Percentiles rank a stretch among this genome's conserved stretches.
These are phyloP conservation scores for Drosophila bifasciata DNA, from an alignment of 1,140 invertebrate genomes.

Conservation along the genomic window DNA sequence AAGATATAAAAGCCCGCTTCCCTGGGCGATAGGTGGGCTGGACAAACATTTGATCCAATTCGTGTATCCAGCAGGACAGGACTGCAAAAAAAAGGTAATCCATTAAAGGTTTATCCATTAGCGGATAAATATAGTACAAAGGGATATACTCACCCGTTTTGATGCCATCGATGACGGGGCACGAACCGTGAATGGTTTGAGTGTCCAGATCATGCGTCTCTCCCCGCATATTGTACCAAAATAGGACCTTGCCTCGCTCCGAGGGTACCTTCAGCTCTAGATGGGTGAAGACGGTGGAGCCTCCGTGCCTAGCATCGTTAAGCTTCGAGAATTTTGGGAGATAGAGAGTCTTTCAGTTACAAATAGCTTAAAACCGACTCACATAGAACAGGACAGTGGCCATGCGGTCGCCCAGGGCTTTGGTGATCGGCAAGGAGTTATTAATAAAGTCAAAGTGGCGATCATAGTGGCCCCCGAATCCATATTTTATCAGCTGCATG, in stretches of 20 bases:
- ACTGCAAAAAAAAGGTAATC: not conserved
- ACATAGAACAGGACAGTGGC: too few species aligned
- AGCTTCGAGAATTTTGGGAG: too few species aligned
- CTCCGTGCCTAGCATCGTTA: slow-evolving; percentile 25
- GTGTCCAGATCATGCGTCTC: slow-evolving; percentile 14
- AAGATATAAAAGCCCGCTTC: too few species aligned
- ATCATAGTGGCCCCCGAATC: too few species aligned
- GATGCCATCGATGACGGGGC: slow-evolving; percentile 36
- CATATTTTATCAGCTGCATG: too few species aligned
- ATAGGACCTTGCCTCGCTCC: slow-evolving; percentile 36
- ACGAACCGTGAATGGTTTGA: slow-evolving; percentile 9
- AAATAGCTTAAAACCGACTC: too few species aligned
- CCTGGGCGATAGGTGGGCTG: slow-evolving; percentile 12
- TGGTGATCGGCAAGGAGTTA: too few species aligned
- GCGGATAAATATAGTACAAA: too few species aligned
- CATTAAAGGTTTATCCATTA: too few species aligned
- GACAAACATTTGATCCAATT: slow-evolving; percentile 30
- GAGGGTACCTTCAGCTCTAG: slow-evolving; percentile 13
- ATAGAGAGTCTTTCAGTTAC: too few species aligned
- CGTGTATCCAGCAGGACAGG: slow-evolving; percentile 30
- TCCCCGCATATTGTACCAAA: slow-evolving; percentile 36
- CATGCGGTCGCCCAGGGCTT: too few species aligned
- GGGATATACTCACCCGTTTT: slow-evolving; percentile 14
- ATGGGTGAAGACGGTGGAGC: slow-evolving; percentile 14
- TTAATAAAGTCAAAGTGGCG: too few species aligned